Conservation (phyloP, 2,797 vertebrate genomes). For the Urocyon cinereoargenteus region DNA sequence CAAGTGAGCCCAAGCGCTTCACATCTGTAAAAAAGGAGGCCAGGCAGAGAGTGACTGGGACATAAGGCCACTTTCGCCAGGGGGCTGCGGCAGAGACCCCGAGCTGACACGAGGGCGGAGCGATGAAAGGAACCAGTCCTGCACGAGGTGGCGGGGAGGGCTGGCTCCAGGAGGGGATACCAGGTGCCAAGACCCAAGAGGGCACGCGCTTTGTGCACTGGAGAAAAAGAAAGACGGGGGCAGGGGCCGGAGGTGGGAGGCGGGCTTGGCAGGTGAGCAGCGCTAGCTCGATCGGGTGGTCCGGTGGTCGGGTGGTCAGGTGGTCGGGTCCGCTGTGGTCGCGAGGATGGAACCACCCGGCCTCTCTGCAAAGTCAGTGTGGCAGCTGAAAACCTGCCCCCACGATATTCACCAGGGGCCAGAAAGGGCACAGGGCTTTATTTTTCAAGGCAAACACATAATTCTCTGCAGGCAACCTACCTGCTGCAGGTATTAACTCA, state of each 20-base stretch:
- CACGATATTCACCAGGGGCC: too few species aligned
- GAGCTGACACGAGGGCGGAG: background rate
- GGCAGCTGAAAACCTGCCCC: background rate
- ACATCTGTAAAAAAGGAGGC: background rate
- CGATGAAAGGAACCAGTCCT: background rate
- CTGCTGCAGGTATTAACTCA: background rate
- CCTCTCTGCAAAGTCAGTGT: background rate
- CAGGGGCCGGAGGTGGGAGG: background rate
- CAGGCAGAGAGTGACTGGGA: background rate
- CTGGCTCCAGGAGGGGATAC: background rate
- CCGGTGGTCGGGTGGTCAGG: background rate
- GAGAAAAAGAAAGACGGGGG: background rate
- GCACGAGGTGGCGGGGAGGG: background rate
- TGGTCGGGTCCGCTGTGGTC: background rate
- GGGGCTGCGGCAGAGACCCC: background rate
- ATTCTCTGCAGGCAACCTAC: background rate
- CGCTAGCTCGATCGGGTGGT: background rate
- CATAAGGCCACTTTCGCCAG: too few species aligned
- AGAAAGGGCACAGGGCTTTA: background rate
- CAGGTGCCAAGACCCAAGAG: background rate
- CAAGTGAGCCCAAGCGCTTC: background rate
- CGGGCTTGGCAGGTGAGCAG: background rate
- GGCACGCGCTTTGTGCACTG: background rate
- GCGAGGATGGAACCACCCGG: fast-evolving
- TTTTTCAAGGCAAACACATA: background rate